phyloP scores from a whole-genome alignment of 2,113 vertebrate genomes.

The Megaleporinus macrocephalus region DNA sequence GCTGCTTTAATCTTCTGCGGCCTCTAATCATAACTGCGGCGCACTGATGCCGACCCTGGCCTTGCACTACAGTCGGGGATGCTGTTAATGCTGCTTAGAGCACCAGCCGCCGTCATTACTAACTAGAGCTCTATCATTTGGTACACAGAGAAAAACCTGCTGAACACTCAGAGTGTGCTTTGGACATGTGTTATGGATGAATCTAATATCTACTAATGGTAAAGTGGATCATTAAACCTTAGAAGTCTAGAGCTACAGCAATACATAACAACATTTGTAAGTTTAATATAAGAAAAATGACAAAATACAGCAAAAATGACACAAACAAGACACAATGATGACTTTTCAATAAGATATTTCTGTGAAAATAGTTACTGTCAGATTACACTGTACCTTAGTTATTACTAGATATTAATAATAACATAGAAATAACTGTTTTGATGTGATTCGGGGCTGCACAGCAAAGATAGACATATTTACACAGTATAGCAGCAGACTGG shows the following conservation, averaged over 20 bases:
- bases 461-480: background rate
- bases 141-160: background rate
- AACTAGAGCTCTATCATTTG: background rate
- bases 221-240: background rate
- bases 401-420: too few species aligned
- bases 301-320: too few species aligned
- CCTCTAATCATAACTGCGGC: conserved; percentile 62
- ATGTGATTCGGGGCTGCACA: background rate
- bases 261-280: background rate
- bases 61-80: background rate
- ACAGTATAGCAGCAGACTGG: background rate
- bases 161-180: background rate
- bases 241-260: background rate
- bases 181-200: background rate
- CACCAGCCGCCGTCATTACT: background rate
- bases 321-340: background rate
- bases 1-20: conserved; percentile 66
- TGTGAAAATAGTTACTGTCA: too few species aligned
- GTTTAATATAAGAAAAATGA: too few species aligned
- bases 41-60: conserved; percentile 41
- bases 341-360: too few species aligned
- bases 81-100: background rate
- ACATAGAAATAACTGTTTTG: too few species aligned
- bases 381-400: too few species aligned
- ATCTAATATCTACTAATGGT: background rate